phyloP scores from a whole-genome alignment of 2,113 vertebrate species.

The Gopherus evgoodei region DNA sequence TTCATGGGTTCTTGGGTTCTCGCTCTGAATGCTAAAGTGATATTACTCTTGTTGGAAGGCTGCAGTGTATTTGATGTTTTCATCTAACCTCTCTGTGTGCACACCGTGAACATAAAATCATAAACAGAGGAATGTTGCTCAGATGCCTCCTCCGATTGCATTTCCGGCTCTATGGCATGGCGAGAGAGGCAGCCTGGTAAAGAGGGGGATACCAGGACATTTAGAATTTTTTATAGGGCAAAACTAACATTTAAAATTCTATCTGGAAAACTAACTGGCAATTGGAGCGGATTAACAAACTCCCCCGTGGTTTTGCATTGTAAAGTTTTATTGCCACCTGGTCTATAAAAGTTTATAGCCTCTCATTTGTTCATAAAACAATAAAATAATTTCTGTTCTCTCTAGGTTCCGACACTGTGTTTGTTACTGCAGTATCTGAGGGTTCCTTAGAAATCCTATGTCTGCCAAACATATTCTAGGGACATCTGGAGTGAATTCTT shows the following conservation, averaged over 20 bases:
- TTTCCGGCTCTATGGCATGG: background rate
- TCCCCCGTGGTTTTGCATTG: conserved; percentile 35
- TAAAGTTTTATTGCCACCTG: background rate
- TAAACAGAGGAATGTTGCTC: background rate
- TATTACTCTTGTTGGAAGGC: background rate
- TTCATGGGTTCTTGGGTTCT: background rate
- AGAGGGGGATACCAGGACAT: background rate
- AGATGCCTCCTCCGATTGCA: background rate
- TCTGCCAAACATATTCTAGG: conserved; percentile 56
- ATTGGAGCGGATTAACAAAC: background rate
- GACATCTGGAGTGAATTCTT: conserved; percentile 72
- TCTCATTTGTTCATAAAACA: conserved; percentile 31
- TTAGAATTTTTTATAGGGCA: background rate
- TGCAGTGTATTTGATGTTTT: background rate
- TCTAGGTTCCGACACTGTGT: background rate
- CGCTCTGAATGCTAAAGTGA: background rate
- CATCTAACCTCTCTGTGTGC: background rate
- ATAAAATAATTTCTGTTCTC: background rate
- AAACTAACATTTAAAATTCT: background rate
- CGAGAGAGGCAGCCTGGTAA: background rate
- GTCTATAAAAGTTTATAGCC: conserved; percentile 6
- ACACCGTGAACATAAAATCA: background rate
- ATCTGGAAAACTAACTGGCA: conserved; percentile 13
- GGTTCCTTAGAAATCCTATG: conserved; percentile 48
- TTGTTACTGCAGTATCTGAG: background rate